Percentiles rank a stretch among this genome's conserved stretches.
phyloP scores from a whole-genome alignment of 1,140 invertebrate species.

The Zaprionus camerounensis region DNA sequence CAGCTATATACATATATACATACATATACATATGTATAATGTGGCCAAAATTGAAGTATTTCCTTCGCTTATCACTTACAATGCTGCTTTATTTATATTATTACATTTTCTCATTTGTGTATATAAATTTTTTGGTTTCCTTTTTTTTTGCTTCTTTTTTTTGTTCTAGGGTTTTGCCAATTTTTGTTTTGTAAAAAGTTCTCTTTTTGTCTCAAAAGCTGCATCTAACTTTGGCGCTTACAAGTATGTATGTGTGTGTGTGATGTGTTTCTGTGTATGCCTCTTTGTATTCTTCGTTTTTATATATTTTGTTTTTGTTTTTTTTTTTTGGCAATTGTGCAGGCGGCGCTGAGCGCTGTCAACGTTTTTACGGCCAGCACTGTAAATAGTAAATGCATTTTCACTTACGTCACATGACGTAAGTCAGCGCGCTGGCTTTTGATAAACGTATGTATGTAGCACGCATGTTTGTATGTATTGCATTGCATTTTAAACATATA shows the following conservation, averaged over 20 bases:
- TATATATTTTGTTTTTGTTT: conserved; percentile 36
- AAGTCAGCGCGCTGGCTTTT: conserved; percentile 47
- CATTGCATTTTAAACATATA: conserved; percentile 20
- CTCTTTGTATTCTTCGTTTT: conserved; percentile 33
- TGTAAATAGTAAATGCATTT: conserved; percentile 45
- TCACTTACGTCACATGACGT: conserved; percentile 30
- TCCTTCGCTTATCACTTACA: conserved; percentile 56
- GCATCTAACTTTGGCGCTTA: conserved; percentile 68
- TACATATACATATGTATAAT: conserved; percentile 6
- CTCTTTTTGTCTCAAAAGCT: conserved; percentile 41
- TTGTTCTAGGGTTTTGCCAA: conserved; percentile 20
- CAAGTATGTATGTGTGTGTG: conserved; percentile 50
- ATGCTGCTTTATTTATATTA: conserved; percentile 51
- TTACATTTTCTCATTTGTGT: conserved; percentile 16
- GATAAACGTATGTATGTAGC: conserved; percentile 48
- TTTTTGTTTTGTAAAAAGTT: conserved; percentile 30
- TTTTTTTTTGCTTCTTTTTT: conserved; percentile 18
- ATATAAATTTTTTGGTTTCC: conserved; percentile 12
- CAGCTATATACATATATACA: conserved; percentile 11
- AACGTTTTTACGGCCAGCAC: conserved; percentile 49
- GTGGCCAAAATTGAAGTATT: conserved; percentile 41
- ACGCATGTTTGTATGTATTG: conserved; percentile 47
- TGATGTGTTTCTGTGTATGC: conserved; percentile 27
- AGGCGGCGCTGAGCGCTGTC: conserved; percentile 20
- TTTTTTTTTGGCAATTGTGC: conserved; percentile 63